Evolutionary conservation across 2,113 vertebrate genomes (phyloP), one percentile per base, ranked within the genome.

Genomic region (Athene cunicularia): DNA sequence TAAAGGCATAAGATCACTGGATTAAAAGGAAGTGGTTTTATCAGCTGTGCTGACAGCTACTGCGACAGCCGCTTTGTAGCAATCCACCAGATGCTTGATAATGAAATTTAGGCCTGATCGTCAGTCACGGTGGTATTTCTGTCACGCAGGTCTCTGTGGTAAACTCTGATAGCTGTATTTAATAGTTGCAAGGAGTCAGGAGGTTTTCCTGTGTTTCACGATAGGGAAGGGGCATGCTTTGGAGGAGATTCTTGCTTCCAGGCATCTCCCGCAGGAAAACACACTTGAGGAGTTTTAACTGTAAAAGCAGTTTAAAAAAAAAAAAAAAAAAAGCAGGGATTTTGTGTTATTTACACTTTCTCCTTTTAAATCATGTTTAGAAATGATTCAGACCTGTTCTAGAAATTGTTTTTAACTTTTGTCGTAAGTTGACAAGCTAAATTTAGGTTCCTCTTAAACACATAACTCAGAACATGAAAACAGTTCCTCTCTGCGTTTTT

Each of bases 371-470:
- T 28, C 20, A 0, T 75, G 81, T 86, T 95, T 39, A 2, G 9
- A 85, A 95, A 67, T 9, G 32, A 41, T 77, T 59, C 93, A 5
- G 39, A 80, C 80, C 50, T 43, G 91, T 28, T 96, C 74, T 59
- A 7, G 50, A 26, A 89, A 89, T 86, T 24, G 80, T 56, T 94
- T 83, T 49, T 58, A 72, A 79, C 93, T 94, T 95, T 60, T 56
- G 70, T 79, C 49, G 20, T 11, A 23, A 68, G 77, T 80, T 89
- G 91, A 91, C 93, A 95, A 66, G 59, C 52, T 80, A 50, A 87
- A 89, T 64, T 92, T 81, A 10, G 89, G 47, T 94, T 91, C 64
- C 60, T 81, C 81, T 85, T 93, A 85, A 95, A 47, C 37, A 52
- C 37, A 8, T 33, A 95, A 62, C 72, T 62, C 47, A 8, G 70